These are phyloP conservation scores for Cremastinae sp. DNA, from an alignment of 2,888 invertebrate genomes.

Conservation along the genomic window DNA sequence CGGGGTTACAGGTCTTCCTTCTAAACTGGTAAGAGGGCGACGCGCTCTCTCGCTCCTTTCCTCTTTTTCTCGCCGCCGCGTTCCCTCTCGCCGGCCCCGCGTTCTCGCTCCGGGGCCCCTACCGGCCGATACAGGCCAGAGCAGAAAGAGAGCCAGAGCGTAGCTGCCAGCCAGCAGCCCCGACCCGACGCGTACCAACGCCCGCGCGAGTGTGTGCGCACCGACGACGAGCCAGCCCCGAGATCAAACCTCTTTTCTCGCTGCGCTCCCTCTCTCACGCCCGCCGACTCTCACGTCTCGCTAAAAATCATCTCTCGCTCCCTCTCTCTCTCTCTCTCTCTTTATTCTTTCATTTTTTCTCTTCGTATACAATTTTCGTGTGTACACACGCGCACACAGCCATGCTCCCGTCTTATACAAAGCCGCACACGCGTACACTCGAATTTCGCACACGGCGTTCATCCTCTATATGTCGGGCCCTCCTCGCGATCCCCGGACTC, in stretches of 20 bases:
- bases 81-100: slow-evolving; percentile 39
- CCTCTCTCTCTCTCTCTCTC: not conserved
- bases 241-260: slow-evolving; percentile 27
- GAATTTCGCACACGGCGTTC: slow-evolving; percentile 44
- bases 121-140: slow-evolving; percentile 41
- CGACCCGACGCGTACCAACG: slow-evolving; percentile 28
- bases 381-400: not conserved
- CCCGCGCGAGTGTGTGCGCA: slow-evolving; percentile 27
- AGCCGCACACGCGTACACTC: not conserved
- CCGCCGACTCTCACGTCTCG: slow-evolving; percentile 28
- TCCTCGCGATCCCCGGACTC: slow-evolving; percentile 24
- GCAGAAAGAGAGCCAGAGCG: slow-evolving; percentile 19
- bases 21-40: slow-evolving; percentile 69
- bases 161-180: slow-evolving; percentile 53
- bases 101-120: slow-evolving; percentile 41
- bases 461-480: slow-evolving; percentile 50
- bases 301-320: not conserved
- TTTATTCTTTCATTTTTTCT: not conserved
- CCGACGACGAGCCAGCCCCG: slow-evolving; percentile 15
- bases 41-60: slow-evolving; percentile 45
- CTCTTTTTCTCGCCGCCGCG: slow-evolving; percentile 33
- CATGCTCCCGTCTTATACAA: too few relatives aligned
- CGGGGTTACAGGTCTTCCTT: slow-evolving; percentile 75
- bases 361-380: not conserved
- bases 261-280: slow-evolving; percentile 26